Base-by-base conservation (phyloP, 2,113 vertebrate genomes). In the Genyomyrus donnyi region DNA sequence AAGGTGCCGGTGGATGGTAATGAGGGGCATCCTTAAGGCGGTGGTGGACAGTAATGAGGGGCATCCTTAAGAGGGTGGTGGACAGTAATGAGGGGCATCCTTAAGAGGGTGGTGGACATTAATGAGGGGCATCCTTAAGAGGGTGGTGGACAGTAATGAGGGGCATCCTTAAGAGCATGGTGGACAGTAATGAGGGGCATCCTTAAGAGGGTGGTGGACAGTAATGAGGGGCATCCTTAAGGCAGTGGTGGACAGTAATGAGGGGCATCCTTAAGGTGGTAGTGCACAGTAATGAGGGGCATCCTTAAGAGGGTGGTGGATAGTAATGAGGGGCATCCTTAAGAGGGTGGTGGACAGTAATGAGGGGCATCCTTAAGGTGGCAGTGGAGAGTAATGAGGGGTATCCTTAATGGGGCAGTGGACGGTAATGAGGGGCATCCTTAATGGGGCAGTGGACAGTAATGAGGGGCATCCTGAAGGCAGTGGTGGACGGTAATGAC, bases 1-100 rank as follows among this genome's bases (percentile, higher is more conserved):
- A 48, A 48, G 0, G 0, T 0, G 1, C 9, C 0, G 0, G 48
- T 48, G 48, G 2, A 48, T 1, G 0, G 48, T 48, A 48, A 48
- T 48, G 8, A 9, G 46, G 46, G 46, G 46, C 8, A 48, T 48
- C 46, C 46, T 48, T 48, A 48, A 48, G 45, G 1, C 0, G 45
- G 0, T 1, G 7, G 3, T 50, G 3, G 13, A 50, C 0, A 0
- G 13, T 49, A 85, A 85, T 49, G 42, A 42, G 45, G 46, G 6
- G 19, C 19, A 9, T 49, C 84, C 84, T 48, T 48, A 85, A 85
- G 2, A 1, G 0, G 10, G 10, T 0, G 0, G 19, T 11, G 84
- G 1, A 48, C 9, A 1, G 9, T 85, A 48, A 48, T 21, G 84
- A 48, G 85, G 49, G 49, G 49, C 49, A 50, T 50, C 49, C 13